phyloP scores from a whole-genome alignment of 53 echinoderm and acorn worm genomes.

The Apostichopus leukothele region DNA sequence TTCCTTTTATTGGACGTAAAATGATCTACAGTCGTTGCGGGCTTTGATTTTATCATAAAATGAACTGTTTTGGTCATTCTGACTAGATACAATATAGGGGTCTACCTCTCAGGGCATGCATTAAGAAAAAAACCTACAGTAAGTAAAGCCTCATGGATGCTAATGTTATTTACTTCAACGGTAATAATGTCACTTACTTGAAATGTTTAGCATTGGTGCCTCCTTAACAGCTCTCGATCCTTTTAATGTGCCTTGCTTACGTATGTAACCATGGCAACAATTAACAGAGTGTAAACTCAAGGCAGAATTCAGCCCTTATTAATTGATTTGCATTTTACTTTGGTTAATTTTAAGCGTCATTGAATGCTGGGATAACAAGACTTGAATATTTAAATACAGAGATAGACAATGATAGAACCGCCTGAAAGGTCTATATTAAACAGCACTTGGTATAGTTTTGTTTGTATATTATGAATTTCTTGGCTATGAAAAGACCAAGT shows the following conservation, averaged over 20 bases:
- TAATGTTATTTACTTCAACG: background rate
- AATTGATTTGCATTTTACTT: constrained; percentile 3
- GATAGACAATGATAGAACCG: too few species aligned
- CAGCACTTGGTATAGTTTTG: too few species aligned
- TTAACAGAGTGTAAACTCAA: background rate
- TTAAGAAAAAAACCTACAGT: too few species aligned
- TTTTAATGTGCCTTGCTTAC: background rate
- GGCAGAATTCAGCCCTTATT: background rate
- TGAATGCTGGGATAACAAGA: background rate
- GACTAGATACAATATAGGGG: too few species aligned
- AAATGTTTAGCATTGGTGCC: background rate
- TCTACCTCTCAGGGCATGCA: too few species aligned
- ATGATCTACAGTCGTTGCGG: too few species aligned
- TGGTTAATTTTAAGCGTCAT: background rate
- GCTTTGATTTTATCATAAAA: too few species aligned
- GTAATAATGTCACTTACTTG: background rate
- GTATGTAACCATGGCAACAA: constrained; percentile 5
- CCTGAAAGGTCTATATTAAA: too few species aligned
- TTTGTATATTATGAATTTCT: too few species aligned
- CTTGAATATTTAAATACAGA: background rate
- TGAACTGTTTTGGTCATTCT: too few species aligned
- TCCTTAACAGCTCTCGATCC: background rate
- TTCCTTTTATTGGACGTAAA: too few species aligned
- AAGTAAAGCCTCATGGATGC: background rate
- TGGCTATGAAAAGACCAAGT: too few species aligned